Evolutionary conservation across 2,888 invertebrate genomes (phyloP), one percentile per base, ranked within the genome.

Genomic region (Copidosoma aretas): DNA sequence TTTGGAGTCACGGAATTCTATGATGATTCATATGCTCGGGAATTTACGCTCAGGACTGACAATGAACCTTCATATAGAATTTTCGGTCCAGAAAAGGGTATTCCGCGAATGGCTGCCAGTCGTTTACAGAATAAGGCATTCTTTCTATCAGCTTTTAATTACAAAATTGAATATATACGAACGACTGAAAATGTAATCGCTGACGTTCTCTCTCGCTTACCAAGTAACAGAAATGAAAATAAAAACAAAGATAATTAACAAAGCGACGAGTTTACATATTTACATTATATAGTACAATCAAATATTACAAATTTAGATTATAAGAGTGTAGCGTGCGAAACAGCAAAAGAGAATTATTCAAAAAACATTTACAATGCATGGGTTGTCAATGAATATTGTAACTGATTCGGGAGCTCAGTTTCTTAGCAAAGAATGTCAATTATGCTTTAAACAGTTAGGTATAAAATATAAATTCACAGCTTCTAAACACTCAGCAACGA

Each of bases 1-100:
- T 78, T 76, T 64, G 77, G 75, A 14, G 74, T 79, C 14, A 73
- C 71, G 60, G 70, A 59, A 24, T 75, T 76, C 39, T 71, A 76
- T 68, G 70, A 76, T 59, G 76, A 72, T 64, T 43, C 77, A 21
- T 75, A 74, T 63, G 77, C 75, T 0, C 63, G 70, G 21, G 61
- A 73, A 46, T 67, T 73, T 54, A 21, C n/a, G 5, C 32, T 69
- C 0, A 43, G 61, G 12, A 71, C 68, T 22, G 71, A 73, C 60
- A 59, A 73, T 53, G 32, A 69, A 62, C 73, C 77, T 71, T 56
- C 75, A 25, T 62, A 64, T 8, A 52, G 59, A n/a, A 75, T 78
- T 62, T 70, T 77, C 17, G 74, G 72, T 10, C 60, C 67, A 14
- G 72, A 76, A 63, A 70, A 61, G 21, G 60, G 51, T 61, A 52